Evolutionary conservation across 2,888 invertebrate species (phyloP), one percentile per base, ranked within the genome.

Genomic region (Dioctria linearis): DNA sequence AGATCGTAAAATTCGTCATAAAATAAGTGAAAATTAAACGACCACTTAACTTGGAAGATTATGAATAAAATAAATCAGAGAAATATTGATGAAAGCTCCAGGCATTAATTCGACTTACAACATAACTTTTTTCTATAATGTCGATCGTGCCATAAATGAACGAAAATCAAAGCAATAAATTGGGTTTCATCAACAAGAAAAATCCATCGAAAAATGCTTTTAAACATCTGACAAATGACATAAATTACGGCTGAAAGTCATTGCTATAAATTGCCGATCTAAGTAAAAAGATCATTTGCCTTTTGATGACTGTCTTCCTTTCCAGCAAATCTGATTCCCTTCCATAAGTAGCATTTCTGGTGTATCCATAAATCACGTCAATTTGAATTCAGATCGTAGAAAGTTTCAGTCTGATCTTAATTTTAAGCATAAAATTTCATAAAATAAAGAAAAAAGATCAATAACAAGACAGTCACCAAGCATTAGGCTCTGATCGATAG

Each of bases 151-250:
- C 0, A 1, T 6, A 46, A 9, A 25, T 25, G 25, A 25, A 25
- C 2, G 8, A 43, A 57, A 42, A 57, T 57, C 57, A 73, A 73
- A 57, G 73, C 59, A 57, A 40, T 13, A 42, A 59, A 75, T 57
- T 40, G 13, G 11, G 73, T 59, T 75, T 25, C 43, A 76, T 76
- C 46, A 76, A 76, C 76, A 76, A 63, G 76, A 13, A 76, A 76
- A 76, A 57, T 76, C 76, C 76, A 76, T 76, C 76, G 49, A 63
- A 46, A 76, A 76, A 76, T n/a, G 39, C n/a, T 73, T 73, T 76
- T 63, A 42, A 25, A 37, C 61, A 63, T 76, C 76, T 46, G 9
- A 25, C 25, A 57, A 76, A 76, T 63, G 63, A 76, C 76, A 63
- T 63, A 61, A 76, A 63, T 76, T 76, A 63, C 39, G 37, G 3